Evolutionary conservation across 2,888 invertebrate species (phyloP), one percentile per base, ranked within the genome.

Genomic region (Diarsia brunnea): DNA sequence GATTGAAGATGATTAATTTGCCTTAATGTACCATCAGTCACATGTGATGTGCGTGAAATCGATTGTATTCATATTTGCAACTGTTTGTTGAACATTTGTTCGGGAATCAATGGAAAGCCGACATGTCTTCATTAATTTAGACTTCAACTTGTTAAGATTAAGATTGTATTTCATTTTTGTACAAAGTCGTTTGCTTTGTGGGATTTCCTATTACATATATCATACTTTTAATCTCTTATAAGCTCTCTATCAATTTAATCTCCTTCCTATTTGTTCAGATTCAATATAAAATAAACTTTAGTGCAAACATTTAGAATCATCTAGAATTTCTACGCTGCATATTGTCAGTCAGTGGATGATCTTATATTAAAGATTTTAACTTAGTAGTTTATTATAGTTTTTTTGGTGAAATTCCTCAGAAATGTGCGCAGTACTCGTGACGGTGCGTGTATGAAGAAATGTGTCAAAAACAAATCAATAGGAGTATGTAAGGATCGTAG

Each of bases 1-100:
- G 58, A 81, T 69, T 76, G 78, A 75, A 77, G 58, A 85, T 87
- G 87, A 88, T 88, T 88, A 83, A 88, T 88, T 83, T 66, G 21
- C 65, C 21, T 79, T 64, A 65, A 79, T 61, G 21, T 47, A 53
- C 21, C 69, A 83, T 81, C 78, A 71, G 71, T 83, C 78, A 79
- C 49, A 60, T 66, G 38, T 64, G 72, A 77, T 77, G 74, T 67
- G 78, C 76, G 55, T 81, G 67, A 87, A 84, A 84, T 86, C 65
- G 73, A 75, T 77, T 75, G 76, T 65, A 61, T 58, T 83, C 27
- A 53, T 65, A 53, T 71, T 78, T 73, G 66, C 66, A 67, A 83
- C 68, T 70, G 63, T 74, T 82, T 78, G 38, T 19, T 61, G 14
- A 67, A 47, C 53, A 1, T 11, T 47, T 81, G 53, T 49, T 63